Evolutionary conservation across 2,797 vertebrate species (phyloP).

Genomic region (Pachyuromys duprasi): DNA sequence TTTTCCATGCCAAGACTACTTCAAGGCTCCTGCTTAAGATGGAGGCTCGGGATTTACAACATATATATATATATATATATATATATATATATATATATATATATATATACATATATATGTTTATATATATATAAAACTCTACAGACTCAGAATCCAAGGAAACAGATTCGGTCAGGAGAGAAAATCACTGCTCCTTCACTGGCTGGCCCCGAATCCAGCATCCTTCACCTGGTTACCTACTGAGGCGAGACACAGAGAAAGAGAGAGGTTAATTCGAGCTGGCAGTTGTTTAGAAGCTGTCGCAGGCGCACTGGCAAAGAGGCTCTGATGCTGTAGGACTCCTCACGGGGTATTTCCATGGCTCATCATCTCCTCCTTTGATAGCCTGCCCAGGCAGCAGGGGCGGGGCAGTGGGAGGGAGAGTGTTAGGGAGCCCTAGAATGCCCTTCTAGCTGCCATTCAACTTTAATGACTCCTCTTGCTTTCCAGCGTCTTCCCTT

Average conservation of each 20-base stretch:
- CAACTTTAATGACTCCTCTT: conserved; percentile 70
- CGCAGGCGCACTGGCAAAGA: background rate
- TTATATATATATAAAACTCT: background rate
- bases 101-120: too few relatives aligned
- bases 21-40: background rate
- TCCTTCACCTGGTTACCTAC: background rate
- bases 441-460: conserved; percentile 48
- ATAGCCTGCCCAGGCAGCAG: background rate
- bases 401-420: background rate
- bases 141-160: background rate
- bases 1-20: background rate
- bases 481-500: conserved; percentile 47
- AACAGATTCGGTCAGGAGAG: background rate
- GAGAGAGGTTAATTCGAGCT: conserved; percentile 53
- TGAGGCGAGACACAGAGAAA: background rate
- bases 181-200: background rate
- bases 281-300: conserved; percentile 32
- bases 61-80: too few relatives aligned
- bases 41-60: background rate
- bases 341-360: background rate
- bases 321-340: conserved; percentile 34
- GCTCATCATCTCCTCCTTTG: conserved; percentile 10
- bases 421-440: background rate
- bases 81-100: too few relatives aligned
- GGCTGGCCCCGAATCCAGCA: background rate